Percentiles rank a stretch among this genome's conserved stretches.
phyloP scores from a whole-genome alignment of 2,888 invertebrate species.

The Nowickia ferox region DNA sequence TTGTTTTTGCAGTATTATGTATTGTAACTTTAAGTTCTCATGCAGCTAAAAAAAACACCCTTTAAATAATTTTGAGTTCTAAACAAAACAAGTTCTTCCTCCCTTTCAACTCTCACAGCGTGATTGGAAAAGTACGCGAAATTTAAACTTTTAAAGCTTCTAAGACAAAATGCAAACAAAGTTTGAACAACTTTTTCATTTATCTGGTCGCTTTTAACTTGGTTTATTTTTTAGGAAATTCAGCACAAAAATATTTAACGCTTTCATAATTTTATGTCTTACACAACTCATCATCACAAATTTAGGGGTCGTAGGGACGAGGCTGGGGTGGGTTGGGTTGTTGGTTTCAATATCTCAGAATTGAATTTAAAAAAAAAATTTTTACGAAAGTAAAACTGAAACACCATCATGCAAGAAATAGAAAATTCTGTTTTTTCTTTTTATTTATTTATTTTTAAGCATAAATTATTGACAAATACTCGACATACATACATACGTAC shows the following conservation, averaged over 20 bases:
- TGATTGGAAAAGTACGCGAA: slow-evolving; percentile 1
- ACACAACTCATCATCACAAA: background rate
- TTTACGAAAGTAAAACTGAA: background rate
- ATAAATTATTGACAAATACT: slow-evolving; percentile 41
- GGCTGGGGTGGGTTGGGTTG: background rate
- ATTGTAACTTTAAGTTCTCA: background rate
- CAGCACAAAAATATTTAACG: slow-evolving; percentile 32
- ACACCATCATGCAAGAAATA: background rate
- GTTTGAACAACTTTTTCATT: slow-evolving; percentile 43
- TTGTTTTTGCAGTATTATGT: too few species aligned
- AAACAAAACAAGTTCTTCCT: slow-evolving; percentile 21
- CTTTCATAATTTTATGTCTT: slow-evolving; percentile 3
- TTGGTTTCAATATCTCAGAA: slow-evolving; percentile 22
- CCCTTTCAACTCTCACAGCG: background rate
- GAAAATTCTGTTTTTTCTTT: too few species aligned
- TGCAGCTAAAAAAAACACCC: background rate
- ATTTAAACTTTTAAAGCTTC: slow-evolving; percentile 14
- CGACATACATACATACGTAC: slow-evolving; percentile 3
- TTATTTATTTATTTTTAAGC: slow-evolving; percentile 8
- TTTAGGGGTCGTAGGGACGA: too few species aligned
- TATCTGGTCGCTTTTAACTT: background rate
- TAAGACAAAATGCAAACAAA: slow-evolving; percentile 24
- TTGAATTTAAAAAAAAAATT: slow-evolving; percentile 20
- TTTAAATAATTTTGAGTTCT: slow-evolving; percentile 1
- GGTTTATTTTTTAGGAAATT: slow-evolving; percentile 2